Base-by-base conservation (phyloP, 2,888 invertebrate genomes). In the Torymus auratus region DNA sequence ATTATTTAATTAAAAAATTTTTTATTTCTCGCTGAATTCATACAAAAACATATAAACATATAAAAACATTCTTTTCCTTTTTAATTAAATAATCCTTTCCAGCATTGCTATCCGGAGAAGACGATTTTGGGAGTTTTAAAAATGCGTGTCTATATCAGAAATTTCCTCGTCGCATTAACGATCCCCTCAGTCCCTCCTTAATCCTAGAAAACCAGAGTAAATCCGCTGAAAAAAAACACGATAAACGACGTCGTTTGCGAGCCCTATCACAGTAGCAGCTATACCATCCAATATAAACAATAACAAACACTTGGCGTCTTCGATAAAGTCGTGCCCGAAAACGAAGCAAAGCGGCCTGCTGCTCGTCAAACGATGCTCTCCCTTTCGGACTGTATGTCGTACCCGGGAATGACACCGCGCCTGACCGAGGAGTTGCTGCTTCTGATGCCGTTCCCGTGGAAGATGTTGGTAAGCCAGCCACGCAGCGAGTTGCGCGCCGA, bases 391-490 rank as follows among this genome's bases (percentile, higher is more conserved):
- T 93, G 93, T 41, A 80, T 13, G 82, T 93, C 89, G 86, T 93
- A 93, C 60, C 92, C 92, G 82, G 91, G 89, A 75, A 92, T 91
- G 72, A 92, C 92, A 14, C 92, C 92, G 83, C 93, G 93, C 80
- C 93, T 92, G 55, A 94, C 88, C 13, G 93, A 93, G 41, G 92
- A 91, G 85, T 93, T 93, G 86, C 94, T 95, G 84, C 93, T 93
- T 84, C 95, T 94, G 82, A 95, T 91, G 78, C 94, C 95, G 86
- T 93, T 94, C 81, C 94, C 95, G 87, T 94, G 94, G 88, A 96
- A 95, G 82, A 96, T 91, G 85, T 95, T 95, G 64, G 95, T 93
- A 86, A 96, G 91, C 95, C 96, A 96, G 84, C 93, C 93, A 85
- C 94, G 93, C 82, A 96, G 93, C 41, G 95, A 94, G 86, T 94